Percentiles rank a stretch among this genome's conserved stretches.
Conservation (phyloP, 2,113 vertebrate species). For the Ammodytes dubius region DNA sequence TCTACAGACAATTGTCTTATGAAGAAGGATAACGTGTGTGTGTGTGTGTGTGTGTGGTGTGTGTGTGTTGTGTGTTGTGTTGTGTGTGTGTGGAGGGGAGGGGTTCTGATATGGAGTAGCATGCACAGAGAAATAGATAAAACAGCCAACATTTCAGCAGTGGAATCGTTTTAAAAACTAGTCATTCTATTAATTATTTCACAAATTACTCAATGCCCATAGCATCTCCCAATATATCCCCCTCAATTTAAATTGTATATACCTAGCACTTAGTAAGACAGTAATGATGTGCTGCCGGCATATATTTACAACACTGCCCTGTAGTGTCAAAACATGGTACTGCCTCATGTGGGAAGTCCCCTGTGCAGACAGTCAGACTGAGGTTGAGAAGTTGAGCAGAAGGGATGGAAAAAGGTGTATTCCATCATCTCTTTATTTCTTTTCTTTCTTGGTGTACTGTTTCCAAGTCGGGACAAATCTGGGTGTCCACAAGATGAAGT, state of each 20-base stretch:
- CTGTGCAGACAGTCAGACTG: conserved; percentile 26
- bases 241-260: neutral
- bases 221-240: neutral
- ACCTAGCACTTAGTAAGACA: neutral
- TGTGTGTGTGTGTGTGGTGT: no score
- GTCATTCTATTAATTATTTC: neutral
- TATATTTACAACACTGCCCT: conserved; percentile 67
- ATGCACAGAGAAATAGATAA: neutral
- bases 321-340: conserved; percentile 58
- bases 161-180: neutral
- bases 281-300: conserved; percentile 8
- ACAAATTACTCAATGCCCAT: neutral
- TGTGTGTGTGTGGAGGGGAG: neutral
- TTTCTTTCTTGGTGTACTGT: neutral
- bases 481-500: neutral
- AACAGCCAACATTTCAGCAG: neutral
- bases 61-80: no score
- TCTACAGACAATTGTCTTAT: conserved; percentile 42
- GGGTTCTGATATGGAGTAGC: no score
- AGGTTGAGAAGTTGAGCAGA: conserved; percentile 28
- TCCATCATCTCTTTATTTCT: neutral
- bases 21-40: neutral
- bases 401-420: neutral
- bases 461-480: neutral
- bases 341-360: conserved; percentile 66